These are phyloP conservation scores for Pelodiscus sinensis DNA, from an alignment of 2,113 vertebrate genomes.

Conservation along the genomic window DNA sequence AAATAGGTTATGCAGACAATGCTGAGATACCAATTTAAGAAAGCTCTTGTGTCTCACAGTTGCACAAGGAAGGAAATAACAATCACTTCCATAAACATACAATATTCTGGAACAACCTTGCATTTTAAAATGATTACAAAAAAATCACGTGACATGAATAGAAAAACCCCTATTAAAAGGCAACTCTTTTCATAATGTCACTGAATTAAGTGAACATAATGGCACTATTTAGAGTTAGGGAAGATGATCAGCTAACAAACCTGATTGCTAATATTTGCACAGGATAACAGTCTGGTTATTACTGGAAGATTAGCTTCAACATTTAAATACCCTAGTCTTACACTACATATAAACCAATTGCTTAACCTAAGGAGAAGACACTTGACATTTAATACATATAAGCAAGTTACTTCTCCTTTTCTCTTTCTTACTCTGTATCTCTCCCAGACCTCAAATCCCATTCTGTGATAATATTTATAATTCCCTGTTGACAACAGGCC, in stretches of 20 bases:
- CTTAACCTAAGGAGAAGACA: neutral
- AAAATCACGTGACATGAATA: neutral
- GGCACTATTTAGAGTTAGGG: no score
- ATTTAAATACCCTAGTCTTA: conserved; percentile 12
- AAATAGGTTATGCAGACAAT: neutral
- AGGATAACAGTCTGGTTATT: conserved; percentile 28
- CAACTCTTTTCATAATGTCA: neutral
- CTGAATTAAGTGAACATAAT: neutral
- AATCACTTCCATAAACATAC: neutral
- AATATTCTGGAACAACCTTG: neutral
- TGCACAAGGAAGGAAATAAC: accelerated
- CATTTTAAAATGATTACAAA: neutral
- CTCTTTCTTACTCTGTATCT: accelerated
- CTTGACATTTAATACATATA: accelerated
- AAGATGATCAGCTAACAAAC: conserved; percentile 48
- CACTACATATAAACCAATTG: neutral
- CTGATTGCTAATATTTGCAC: conserved; percentile 47
- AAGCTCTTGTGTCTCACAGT: neutral
- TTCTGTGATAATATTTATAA: neutral
- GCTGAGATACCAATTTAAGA: neutral
- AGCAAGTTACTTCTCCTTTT: neutral
- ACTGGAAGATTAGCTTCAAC: conserved; percentile 41
- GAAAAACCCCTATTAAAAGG: neutral
- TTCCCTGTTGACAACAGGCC: neutral
- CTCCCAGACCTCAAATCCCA: accelerated